Base-by-base conservation (phyloP, 2,888 invertebrate species). In the Melinopterus prodromus region DNA sequence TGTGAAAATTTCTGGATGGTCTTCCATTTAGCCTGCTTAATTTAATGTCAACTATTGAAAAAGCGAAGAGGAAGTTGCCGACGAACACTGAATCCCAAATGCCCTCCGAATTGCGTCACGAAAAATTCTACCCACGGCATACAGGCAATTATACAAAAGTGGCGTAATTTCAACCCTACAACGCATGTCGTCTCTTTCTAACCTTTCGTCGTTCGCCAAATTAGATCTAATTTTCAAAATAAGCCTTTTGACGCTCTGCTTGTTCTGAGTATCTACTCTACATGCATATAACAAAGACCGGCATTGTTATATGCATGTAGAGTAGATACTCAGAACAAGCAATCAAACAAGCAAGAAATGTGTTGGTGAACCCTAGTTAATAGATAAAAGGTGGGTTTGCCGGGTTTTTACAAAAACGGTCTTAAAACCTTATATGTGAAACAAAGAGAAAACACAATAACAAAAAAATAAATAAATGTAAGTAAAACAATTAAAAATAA, bases 11-110 rank as follows among this genome's bases (percentile, higher is more conserved):
- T 53, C 53, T 12, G 53, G 53, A 12, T 53, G 53, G 3, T 53
- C 53, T 53, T 7, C 53, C 53, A 53, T 53, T 53, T 53, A 53
- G 53, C 12, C 53, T 53, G 53, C 53, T 53, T 53, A 53, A 53
- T 53, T 53, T 53, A 53, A 53, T 53, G 53, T 53, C 53, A 53
- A 53, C 53, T 53, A 53, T 53, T 53, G 53, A 53, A 53, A 53
- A 53, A 53, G 53, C 53, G 53, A 53, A 53, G 53, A 53, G 53
- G 53, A 9, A 53, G 53, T 53, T 53, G 2, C 12, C 53, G 53
- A 53, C 53, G 53, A 7, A 53, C 53, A 12, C 53, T 1, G 53
- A 53, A 53, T 53, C 12, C 12, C 53, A 53, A 53, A 53, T 53
- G 3, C 2, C 9, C 53, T 53, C 12, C 53, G 12, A 53, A 53